Percentiles rank a stretch among this genome's conserved stretches.
These are phyloP conservation scores for Steinernema khuongi DNA, from an alignment of 1,140 invertebrate genomes.

Conservation along the genomic window DNA sequence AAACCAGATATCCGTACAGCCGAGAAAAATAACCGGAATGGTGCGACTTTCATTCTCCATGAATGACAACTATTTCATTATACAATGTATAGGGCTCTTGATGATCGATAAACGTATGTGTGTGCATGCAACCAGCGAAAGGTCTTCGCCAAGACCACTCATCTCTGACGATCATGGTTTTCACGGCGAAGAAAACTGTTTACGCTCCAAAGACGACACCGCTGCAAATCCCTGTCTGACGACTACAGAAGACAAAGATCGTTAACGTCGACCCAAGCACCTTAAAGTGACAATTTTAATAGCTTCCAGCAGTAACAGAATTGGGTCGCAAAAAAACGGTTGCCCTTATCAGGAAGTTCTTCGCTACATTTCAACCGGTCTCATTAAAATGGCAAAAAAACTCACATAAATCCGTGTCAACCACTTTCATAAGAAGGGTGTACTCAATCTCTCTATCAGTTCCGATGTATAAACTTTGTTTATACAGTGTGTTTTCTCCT, in stretches of 20 bases:
- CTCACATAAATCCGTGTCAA: background rate
- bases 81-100: background rate
- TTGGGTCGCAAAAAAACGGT: too few species aligned
- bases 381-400: background rate
- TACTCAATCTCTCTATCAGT: background rate
- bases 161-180: background rate
- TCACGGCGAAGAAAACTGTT: background rate
- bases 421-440: constrained; percentile 3
- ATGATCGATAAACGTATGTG: background rate
- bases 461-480: background rate
- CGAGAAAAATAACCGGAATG: background rate
- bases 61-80: background rate
- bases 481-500: background rate
- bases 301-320: too few species aligned
- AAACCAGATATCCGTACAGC: background rate
- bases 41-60: background rate
- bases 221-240: background rate
- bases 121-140: background rate
- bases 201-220: background rate
- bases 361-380: too few species aligned
- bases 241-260: background rate
- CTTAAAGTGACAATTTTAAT: too few species aligned
- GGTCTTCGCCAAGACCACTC: background rate
- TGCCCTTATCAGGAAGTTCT: too few species aligned
- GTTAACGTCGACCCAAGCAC: too few species aligned